Base-by-base conservation (phyloP, 2,888 invertebrate genomes). In the Colletes collaris region DNA sequence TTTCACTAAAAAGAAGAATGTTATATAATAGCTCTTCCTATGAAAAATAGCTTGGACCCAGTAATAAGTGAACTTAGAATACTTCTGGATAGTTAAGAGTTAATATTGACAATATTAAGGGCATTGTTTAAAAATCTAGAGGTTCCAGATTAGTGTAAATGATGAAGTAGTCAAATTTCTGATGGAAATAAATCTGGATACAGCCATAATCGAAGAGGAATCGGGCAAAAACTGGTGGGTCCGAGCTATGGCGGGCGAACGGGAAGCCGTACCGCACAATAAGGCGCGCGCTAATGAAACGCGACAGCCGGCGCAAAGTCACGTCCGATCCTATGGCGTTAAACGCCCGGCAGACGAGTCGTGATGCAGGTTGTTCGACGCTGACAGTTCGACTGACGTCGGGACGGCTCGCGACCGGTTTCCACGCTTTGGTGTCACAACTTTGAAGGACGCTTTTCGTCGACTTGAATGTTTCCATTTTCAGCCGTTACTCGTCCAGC, bases 221-320 rank as follows among this genome's bases (percentile, higher is more conserved):
- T 40, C 40, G 40, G 4, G 40, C 40, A 40, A 40, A 40, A 40
- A 40, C 40, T 27, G 27, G 27, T 27, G 27, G 27, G 27, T 27
- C 27, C 27, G 27, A 27, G 27, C 27, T 27, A 27, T 27, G 27
- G 27, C 27, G 27, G n/a, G 46, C 58, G 68, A 67, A 59, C 59
- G 73, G 56, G 68, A 78, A 86, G 84, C 68, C 79, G 64, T 70
- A 75, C 56, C 62, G 76, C 75, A 81, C 86, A 85, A 88, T 85
- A 83, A 79, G 81, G 69, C 78, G 69, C 71, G 76, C 82, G 86
- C 85, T 89, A 89, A 89, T 86, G 88, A 89, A 88, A 84, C 84
- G 83, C 87, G 86, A 89, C 89, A 83, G 75, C 82, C 82, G 80
- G 79, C 79, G 82, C 77, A 74, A 84, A 85, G 76, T 86, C 85